Percentiles rank a stretch among this genome's conserved stretches.
Conservation (phyloP, 2,888 invertebrate species). For the Saturnia japonica region DNA sequence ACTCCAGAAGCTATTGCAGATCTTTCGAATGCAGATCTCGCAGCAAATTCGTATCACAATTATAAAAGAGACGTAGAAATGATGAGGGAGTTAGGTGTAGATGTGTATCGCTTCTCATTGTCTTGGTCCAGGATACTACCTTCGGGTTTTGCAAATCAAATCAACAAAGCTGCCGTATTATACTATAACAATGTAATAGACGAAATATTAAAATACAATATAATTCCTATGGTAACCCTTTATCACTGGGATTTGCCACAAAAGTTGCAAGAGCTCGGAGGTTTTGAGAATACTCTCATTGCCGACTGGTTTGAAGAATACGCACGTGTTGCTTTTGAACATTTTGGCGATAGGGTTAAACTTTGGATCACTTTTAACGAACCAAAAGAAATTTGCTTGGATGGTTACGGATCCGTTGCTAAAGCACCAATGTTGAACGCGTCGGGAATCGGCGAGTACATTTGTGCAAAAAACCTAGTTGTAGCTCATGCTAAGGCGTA, state of each 20-base stretch:
- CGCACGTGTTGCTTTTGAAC: constrained; percentile 59
- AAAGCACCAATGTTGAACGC: constrained; percentile 58
- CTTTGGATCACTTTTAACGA: constrained; percentile 83
- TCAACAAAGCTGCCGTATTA: constrained; percentile 81
- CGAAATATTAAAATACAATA: constrained; percentile 81
- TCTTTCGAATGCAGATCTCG: constrained; percentile 77
- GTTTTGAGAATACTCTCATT: constrained; percentile 65
- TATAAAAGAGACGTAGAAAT: constrained; percentile 78
- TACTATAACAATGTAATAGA: constrained; percentile 85
- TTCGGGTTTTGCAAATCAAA: constrained; percentile 67
- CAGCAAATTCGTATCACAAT: constrained; percentile 82
- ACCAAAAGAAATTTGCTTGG: constrained; percentile 56
- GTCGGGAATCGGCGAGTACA: constrained; percentile 72
- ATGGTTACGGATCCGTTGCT: constrained; percentile 63
- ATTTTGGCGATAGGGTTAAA: constrained; percentile 76
- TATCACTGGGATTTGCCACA: constrained; percentile 81
- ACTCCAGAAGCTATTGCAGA: constrained; percentile 43
- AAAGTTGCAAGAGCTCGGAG: constrained; percentile 77
- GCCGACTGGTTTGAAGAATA: constrained; percentile 72
- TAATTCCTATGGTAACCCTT: constrained; percentile 82
- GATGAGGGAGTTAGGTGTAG: constrained; percentile 64
- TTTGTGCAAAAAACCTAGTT: constrained; percentile 71
- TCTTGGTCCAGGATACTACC: constrained; percentile 85
- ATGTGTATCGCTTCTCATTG: constrained; percentile 79
- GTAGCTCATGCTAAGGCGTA: constrained; percentile 79